phyloP scores from a whole-genome alignment of 2,797 vertebrate species.

The Masticophis lateralis region DNA sequence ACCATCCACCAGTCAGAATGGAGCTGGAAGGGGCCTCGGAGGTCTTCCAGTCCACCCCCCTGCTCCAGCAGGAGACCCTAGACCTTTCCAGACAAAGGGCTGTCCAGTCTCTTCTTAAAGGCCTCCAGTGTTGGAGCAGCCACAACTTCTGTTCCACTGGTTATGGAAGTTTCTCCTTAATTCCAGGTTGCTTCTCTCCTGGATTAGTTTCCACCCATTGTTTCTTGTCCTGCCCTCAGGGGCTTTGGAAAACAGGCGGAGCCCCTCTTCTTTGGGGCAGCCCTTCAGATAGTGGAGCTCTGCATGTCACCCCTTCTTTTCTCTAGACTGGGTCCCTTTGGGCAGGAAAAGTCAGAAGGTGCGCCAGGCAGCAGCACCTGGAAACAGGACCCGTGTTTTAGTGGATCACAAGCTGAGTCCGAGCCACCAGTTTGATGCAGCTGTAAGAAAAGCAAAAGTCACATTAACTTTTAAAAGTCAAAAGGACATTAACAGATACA shows the following conservation, averaged over 20 bases:
- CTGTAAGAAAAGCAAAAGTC: not conserved
- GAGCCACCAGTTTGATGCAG: not conserved
- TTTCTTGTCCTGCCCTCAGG: not conserved
- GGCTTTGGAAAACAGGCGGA: accelerated
- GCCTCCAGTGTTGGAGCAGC: accelerated
- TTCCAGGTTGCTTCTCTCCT: not conserved
- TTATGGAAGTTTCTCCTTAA: not conserved
- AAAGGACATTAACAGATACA: not conserved
- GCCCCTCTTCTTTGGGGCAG: not conserved
- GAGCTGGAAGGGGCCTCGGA: not conserved
- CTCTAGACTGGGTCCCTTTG: not conserved
- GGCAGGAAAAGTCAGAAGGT: not conserved
- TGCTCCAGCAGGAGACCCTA: not conserved
- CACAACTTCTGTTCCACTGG: not conserved
- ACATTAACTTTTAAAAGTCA: too few species aligned
- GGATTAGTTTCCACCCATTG: not conserved
- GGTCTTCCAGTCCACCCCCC: not conserved
- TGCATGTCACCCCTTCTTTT: not conserved
- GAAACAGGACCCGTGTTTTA: not conserved
- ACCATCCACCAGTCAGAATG: not conserved
- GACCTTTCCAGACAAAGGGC: not conserved
- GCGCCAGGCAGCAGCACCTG: not conserved
- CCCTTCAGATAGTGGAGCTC: not conserved
- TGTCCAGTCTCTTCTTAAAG: not conserved
- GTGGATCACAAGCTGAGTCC: not conserved